Conservation (phyloP, 2,888 invertebrate genomes). For the Drosophila nr. medialis region DNA sequence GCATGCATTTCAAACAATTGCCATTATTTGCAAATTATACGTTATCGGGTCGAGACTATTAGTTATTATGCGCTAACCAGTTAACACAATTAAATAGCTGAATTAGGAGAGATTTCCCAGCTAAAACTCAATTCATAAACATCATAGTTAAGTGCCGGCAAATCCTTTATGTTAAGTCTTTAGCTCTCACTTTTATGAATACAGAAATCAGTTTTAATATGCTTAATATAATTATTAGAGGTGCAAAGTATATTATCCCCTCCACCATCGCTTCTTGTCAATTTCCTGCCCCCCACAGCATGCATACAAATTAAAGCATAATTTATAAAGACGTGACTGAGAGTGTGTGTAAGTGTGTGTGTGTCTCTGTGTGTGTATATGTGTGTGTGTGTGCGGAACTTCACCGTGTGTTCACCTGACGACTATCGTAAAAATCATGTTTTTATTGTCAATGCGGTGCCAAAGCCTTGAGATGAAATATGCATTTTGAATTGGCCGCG, state of each 20-base stretch:
- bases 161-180: constrained; percentile 43
- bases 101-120: background rate
- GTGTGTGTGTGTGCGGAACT: constrained; percentile 5
- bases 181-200: constrained; percentile 15
- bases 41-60: constrained; percentile 26
- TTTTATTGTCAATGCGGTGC: constrained; percentile 58
- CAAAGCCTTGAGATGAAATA: constrained; percentile 54
- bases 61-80: constrained; percentile 23
- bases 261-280: background rate
- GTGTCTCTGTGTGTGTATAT: constrained; percentile 12
- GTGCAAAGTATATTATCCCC: background rate
- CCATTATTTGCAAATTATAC: constrained; percentile 45
- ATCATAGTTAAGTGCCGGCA: constrained; percentile 35
- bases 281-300: constrained; percentile 18
- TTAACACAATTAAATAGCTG: constrained; percentile 10
- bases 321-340: constrained; percentile 40
- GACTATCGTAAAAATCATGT: constrained; percentile 62
- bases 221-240: constrained; percentile 43
- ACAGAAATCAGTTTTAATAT: constrained; percentile 57
- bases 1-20: constrained; percentile 33
- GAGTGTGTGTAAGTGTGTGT: constrained; percentile 2
- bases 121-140: background rate
- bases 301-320: constrained; percentile 77
- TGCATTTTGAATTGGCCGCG: constrained; percentile 56
- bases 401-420: constrained; percentile 31